Evolutionary conservation across 2,888 invertebrate genomes (phyloP), one percentile per base, ranked within the genome.

Genomic region (Tetanocera ferruginea): DNA sequence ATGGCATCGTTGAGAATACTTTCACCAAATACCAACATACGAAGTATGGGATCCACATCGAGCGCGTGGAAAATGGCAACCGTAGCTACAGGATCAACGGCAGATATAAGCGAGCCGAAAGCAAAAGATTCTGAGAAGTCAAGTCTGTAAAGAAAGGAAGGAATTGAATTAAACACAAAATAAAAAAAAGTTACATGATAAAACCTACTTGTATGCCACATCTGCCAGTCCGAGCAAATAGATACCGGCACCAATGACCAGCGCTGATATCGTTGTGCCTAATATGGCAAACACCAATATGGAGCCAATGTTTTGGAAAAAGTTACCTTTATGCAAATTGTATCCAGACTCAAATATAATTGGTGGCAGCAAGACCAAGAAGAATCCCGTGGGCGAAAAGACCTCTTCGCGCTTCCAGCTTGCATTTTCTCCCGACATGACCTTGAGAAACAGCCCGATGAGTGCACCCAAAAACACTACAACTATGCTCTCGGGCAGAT

Each of bases 281-380:
- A 98, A 93, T 31, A 99, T 98, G 2, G 99, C 99, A 93, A 99
- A 99, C 0, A 98, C 94, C 86, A 99, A 91, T 85, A 99, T 99
- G 4, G 98, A 98, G n/a, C 98, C 98, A 87, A 99, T 98, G 88
- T 99, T 99, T 90, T 99, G 98, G 86, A 96, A 96, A 86, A 96
- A 96, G 86, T 96, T 96, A 81, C 98, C 98, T 90, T 99, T 99
- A 87, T 99, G 99, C 79, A 99, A 92, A 91, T 99, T 99, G 88
- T 99, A 99, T 3, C 99, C 99, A 3, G 98, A 98, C 90, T 99
- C 99, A 91, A 99, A 99, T 84, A 99, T 99, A 76, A 99, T 99
- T 0, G 99, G 99, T 11, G 99, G 99, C 74, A 99, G 90, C 0
- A 99, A 92, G 3, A 99, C 96, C 74, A 99, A 92, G 87, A 99